Evolutionary conservation across 30 jellyfish, hydroid and myxozoan species (phyloP), one percentile per base, ranked within the genome.

Genomic region (Hydra vulgaris): DNA sequence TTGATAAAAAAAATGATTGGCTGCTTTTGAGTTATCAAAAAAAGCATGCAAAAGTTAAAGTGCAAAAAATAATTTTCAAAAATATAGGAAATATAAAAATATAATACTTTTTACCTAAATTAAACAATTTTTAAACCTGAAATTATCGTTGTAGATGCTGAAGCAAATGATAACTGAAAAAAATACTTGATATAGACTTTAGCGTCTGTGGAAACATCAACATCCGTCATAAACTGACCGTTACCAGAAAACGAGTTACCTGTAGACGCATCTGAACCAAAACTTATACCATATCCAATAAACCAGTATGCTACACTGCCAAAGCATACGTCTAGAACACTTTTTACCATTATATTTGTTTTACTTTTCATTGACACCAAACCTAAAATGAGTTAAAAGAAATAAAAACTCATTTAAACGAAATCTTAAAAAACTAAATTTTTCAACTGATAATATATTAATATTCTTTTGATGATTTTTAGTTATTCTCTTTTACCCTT

Each of bases 271-370:
- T 71, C 75, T 7, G 68, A 76, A 7, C 90, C 90, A 23, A 83
- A 83, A 52, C 79, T 74, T 17, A 83, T 73, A 15, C 79, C 87
- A 7, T 20, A 83, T 8, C 90, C 90, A 24, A 53, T 17, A 23
- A 75, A 53, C 90, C 90, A 83, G 71, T 74, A 83, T 8, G 82
- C 81, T 26, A 83, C 17, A 22, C 88, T 88, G 53, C 90, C 90
- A 0, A 83, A 71, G 0, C 56, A 25, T 25, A 83, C 85, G 76
- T 83, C 90, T 12, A 74, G 23, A 0, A 54, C 72, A 66, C 76
- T 83, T 54, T 83, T 83, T 8, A 83, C 76, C 90, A 83, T 83
- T 54, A 83, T 80, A 26, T 83, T 83, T 54, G 90, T 27, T 26
- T 83, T 87, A 55, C 88, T 83, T 71, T 83, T 83, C 18, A 86